Evolutionary conservation across 2,888 invertebrate genomes (phyloP).

Genomic region (Dioctria linearis): DNA sequence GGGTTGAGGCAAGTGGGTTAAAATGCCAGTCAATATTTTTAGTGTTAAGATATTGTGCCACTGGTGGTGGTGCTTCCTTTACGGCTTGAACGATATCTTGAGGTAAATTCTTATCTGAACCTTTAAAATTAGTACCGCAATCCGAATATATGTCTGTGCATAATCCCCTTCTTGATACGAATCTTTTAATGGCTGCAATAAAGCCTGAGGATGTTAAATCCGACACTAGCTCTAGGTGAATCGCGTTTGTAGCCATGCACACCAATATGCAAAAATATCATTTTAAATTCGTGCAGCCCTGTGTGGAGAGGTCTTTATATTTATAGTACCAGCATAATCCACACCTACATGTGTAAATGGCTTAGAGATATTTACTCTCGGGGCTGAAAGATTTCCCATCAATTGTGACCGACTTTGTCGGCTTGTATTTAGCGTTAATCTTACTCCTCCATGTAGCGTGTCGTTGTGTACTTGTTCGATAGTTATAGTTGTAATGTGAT

Average conservation of each 20-base stretch:
- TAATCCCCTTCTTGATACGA: no score
- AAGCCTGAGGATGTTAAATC: background rate
- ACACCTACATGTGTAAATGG: background rate
- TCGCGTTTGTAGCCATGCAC: background rate
- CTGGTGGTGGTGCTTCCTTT: background rate
- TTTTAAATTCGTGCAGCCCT: background rate
- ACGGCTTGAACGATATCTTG: background rate
- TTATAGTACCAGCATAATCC: no score
- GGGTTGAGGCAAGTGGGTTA: background rate
- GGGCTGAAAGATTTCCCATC: background rate
- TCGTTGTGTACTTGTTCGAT: background rate
- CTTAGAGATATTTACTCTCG: background rate
- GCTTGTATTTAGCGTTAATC: background rate
- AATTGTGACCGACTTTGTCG: background rate
- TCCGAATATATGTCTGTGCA: no score
- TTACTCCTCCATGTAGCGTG: background rate
- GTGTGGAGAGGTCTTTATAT: background rate
- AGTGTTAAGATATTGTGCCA: background rate
- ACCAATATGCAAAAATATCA: background rate
- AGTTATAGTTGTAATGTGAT: conserved; percentile 20
- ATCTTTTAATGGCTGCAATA: background rate
- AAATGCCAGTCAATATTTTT: background rate
- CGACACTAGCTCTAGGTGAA: background rate
- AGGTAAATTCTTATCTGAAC: background rate
- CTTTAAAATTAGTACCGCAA: background rate